Conservation (phyloP, 2,797 vertebrate species). For the Podargus strigoides region DNA sequence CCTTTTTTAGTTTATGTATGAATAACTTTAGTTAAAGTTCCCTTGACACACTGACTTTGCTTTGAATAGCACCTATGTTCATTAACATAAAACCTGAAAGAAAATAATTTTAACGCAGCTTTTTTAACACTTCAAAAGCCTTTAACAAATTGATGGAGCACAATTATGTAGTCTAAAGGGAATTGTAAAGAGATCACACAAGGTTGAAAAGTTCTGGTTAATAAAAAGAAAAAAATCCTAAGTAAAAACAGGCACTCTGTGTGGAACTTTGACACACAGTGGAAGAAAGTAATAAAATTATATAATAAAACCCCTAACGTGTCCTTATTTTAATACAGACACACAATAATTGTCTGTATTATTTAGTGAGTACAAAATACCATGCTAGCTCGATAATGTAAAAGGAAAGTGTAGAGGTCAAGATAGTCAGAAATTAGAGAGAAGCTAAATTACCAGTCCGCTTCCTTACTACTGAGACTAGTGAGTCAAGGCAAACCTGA, state of each 20-base stretch:
- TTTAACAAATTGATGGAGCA: slow-evolving; percentile 81
- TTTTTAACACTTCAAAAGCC: slow-evolving; percentile 85
- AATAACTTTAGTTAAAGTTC: slow-evolving; percentile 83
- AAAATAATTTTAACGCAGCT: slow-evolving; percentile 83
- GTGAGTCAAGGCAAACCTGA: slow-evolving; percentile 3
- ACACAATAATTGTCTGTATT: background rate
- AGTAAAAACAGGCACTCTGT: slow-evolving; percentile 65
- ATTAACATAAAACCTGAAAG: slow-evolving; percentile 85
- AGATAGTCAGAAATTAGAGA: slow-evolving; percentile 1
- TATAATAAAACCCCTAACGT: background rate
- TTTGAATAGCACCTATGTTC: slow-evolving; percentile 83
- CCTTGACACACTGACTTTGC: slow-evolving; percentile 82
- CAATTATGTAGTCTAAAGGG: slow-evolving; percentile 82
- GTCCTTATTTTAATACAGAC: background rate
- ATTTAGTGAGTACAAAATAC: background rate
- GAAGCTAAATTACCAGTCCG: background rate
- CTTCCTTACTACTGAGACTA: background rate
- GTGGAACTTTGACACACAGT: slow-evolving; percentile 59
- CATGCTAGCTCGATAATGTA: background rate
- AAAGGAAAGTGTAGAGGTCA: slow-evolving; percentile 11
- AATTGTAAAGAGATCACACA: slow-evolving; percentile 81
- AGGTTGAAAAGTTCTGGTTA: slow-evolving; percentile 81
- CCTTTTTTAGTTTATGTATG: slow-evolving; percentile 84
- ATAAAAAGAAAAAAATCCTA: slow-evolving; percentile 63
- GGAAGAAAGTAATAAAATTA: slow-evolving; percentile 66